Base-by-base conservation (phyloP, 2,888 invertebrate species). In the Pandemis corylana region DNA sequence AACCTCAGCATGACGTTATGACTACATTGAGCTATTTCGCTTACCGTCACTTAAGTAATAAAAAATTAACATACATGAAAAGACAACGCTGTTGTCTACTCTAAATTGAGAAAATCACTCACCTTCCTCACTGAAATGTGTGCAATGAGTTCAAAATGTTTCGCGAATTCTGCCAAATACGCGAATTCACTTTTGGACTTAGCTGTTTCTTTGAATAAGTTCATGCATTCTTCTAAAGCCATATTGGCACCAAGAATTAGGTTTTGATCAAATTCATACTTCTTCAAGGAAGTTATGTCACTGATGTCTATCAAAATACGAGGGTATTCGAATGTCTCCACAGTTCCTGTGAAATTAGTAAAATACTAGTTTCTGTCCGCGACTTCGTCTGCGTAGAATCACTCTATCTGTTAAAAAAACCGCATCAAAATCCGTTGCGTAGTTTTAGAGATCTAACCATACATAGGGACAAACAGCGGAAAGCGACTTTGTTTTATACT, bases 81-180 rank as follows among this genome's bases (percentile, higher is more conserved):
- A 15, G 9, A 56, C 15, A 56, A 56, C 15, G 53, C 20, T 56
- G 28, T 53, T 7, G 15, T 15, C n/a, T 6, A 56, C 0, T 3
- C 15, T 56, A 56, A 56, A 56, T 9, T 7, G 3, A 28, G 7
- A 10, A 59, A 59, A 28, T 15, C 15, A 83, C 89, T 85, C 81
- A 96, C 96, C 89, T 96, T 96, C 84, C 96, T 91, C 10, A 96
- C 95, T 10, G 96, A 95, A 53, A 95, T 93, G 83, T 95, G 96
- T 15, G 96, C 96, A 13, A 96, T 93, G 42, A 95, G 83, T 68
- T 95, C 94, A 51, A 96, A 88, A 84, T 96, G 96, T 72, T 94
- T 90, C 4, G 93, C 95, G 77, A 96, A 89, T 72, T 91, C 90
- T 2, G 83, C 84, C 72, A 96, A 87, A 81, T 96, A 96, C 0